A percentile compares a stretch with the other conserved stretches of the same genome.
Evolutionary conservation across 2,888 invertebrate species (phyloP).

Genomic region (Azorinus chamasolen): DNA sequence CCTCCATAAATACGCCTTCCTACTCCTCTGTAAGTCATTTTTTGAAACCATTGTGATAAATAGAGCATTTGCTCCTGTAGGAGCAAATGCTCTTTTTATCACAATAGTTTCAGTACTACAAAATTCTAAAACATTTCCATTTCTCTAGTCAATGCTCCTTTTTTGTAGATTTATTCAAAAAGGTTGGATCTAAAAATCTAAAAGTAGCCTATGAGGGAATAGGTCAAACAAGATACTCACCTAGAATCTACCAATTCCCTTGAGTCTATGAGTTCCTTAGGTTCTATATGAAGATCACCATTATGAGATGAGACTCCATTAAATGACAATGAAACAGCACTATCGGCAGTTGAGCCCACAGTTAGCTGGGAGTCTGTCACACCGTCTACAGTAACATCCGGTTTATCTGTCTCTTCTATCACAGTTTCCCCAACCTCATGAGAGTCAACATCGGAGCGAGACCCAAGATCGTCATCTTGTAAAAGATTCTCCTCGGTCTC

Average conservation of each 20-base stretch:
- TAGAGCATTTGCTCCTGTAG: too few relatives aligned
- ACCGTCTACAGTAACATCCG: constrained; percentile 18
- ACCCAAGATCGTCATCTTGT: constrained; percentile 20
- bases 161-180: too few relatives aligned
- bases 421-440: constrained; percentile 46
- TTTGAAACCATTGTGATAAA: too few relatives aligned
- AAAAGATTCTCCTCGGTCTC: constrained; percentile 42
- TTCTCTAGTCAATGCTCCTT: too few relatives aligned
- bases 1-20: too few relatives aligned
- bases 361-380: constrained; percentile 47
- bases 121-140: too few relatives aligned
- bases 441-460: constrained; percentile 26
- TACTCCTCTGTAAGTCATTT: too few relatives aligned
- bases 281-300: constrained; percentile 64
- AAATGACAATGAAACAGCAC: constrained; percentile 62
- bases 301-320: constrained; percentile 66
- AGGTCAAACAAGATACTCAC: constrained; percentile 42
- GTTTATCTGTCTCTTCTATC: constrained; percentile 40
- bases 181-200: too few relatives aligned
- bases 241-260: constrained; percentile 73
- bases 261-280: constrained; percentile 64
- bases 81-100: too few relatives aligned
- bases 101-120: too few relatives aligned
- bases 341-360: constrained; percentile 47
- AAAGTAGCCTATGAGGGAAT: too few relatives aligned